Conservation (phyloP, 2,888 invertebrate species). For the Carabus problematicus region DNA sequence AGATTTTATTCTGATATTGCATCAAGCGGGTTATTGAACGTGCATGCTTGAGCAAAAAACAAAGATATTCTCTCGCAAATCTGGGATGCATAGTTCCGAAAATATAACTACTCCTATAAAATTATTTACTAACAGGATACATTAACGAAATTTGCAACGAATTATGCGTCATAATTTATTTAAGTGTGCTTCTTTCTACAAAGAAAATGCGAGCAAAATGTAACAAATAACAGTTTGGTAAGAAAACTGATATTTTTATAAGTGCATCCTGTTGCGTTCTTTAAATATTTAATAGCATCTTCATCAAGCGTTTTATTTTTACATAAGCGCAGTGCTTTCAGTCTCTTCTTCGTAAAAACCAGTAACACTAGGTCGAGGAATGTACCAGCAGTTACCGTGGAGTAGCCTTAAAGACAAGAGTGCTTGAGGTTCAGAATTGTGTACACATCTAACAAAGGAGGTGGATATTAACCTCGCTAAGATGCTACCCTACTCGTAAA, state of each 20-base stretch:
- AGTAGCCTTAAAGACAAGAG: neutral
- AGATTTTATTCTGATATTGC: neutral
- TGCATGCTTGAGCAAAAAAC: neutral
- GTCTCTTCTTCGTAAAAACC: constrained; percentile 31
- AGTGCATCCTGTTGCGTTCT: no score
- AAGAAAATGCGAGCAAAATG: no score
- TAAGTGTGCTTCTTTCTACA: no score
- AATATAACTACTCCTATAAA: no score
- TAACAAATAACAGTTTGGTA: no score
- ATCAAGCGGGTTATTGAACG: constrained; percentile 9
- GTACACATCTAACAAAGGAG: neutral
- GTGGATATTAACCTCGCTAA: constrained; percentile 5
- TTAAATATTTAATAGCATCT: no score
- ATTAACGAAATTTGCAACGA: no score
- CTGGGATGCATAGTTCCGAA: no score
- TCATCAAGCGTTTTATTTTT: constrained; percentile 12
- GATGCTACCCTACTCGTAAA: constrained; percentile 1
- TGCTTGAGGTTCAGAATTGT: neutral
- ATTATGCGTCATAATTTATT: no score
- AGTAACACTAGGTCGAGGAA: constrained; percentile 37
- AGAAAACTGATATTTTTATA: no score
- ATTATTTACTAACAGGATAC: no score
- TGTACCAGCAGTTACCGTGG: constrained; percentile 12
- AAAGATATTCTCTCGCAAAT: neutral
- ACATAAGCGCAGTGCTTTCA: constrained; percentile 31